Evolutionary conservation across 1,140 invertebrate species (phyloP).

Genomic region (honey bee (Apis mellifera)): DNA sequence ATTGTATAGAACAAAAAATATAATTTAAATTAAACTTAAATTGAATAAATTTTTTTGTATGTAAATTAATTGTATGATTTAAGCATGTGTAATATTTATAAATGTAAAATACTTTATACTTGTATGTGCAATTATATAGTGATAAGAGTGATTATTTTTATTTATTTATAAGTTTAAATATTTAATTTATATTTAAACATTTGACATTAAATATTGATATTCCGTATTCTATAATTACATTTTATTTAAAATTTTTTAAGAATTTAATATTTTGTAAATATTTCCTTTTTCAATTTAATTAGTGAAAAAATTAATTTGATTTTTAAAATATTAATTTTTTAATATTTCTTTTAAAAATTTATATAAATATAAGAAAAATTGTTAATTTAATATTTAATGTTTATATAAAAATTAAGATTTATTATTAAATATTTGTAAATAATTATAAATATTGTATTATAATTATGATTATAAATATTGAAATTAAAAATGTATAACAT

Average conservation of each 20-base stretch:
- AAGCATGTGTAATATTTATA: not conserved
- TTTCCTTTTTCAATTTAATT: too few relatives aligned
- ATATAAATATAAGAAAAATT: not conserved
- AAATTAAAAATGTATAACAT: constrained; percentile 6
- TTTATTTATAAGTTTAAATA: not conserved
- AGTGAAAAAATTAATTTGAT: not conserved
- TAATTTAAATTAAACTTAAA: not conserved
- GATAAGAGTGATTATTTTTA: not conserved
- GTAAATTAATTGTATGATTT: not conserved
- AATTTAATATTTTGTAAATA: not conserved
- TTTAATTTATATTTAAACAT: not conserved
- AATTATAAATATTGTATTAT: constrained; percentile 5
- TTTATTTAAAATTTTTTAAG: not conserved
- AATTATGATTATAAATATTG: constrained; percentile 14
- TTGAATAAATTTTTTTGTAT: not conserved
- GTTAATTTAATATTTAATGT: not conserved
- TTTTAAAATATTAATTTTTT: not conserved
- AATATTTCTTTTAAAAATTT: not conserved
- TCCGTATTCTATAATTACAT: not conserved
- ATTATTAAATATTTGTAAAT: not conserved
- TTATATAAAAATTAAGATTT: not conserved
- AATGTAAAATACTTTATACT: not conserved
- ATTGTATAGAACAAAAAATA: not conserved
- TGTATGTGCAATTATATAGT: not conserved
- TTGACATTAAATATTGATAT: not conserved